phyloP scores from a whole-genome alignment of 1,140 invertebrate species.

The Heterodera carotae region DNA sequence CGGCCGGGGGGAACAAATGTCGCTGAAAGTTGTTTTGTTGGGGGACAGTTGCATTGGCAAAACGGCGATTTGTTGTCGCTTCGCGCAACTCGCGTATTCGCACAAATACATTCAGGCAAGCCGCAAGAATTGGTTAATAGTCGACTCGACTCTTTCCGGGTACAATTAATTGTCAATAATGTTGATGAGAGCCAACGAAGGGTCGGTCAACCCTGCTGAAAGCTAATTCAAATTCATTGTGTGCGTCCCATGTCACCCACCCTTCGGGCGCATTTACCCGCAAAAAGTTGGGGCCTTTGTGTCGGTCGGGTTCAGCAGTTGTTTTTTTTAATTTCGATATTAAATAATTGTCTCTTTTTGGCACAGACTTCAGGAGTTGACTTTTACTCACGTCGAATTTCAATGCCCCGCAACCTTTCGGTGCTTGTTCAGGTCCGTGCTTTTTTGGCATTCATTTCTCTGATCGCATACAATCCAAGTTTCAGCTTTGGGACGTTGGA shows the following conservation, averaged over 20 bases:
- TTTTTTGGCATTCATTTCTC: background rate
- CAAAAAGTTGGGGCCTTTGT: too few species aligned
- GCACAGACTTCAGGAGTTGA: constrained; percentile 77
- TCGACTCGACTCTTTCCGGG: too few species aligned
- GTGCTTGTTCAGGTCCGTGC: constrained; percentile 66
- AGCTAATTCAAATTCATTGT: too few species aligned
- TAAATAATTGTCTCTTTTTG: constrained; percentile 3
- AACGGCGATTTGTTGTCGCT: constrained; percentile 74
- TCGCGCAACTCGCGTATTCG: constrained; percentile 76
- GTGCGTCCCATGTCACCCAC: too few species aligned
- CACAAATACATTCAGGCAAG: constrained; percentile 72
- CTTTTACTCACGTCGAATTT: constrained; percentile 76
- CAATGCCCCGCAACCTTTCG: constrained; percentile 71
- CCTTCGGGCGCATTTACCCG: too few species aligned
- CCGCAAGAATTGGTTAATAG: too few species aligned
- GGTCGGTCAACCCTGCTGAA: too few species aligned
- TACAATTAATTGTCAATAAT: too few species aligned
- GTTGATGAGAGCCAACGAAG: too few species aligned
- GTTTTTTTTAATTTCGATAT: too few species aligned
- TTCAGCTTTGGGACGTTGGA: constrained; percentile 82
- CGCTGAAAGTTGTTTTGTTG: constrained; percentile 78
- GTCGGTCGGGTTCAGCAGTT: too few species aligned
- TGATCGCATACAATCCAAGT: constrained; percentile 67
- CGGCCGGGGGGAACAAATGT: constrained; percentile 70
- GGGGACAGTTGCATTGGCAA: constrained; percentile 81